Conservation (phyloP, 1,140 invertebrate species). For the Parapsyche elsis region DNA sequence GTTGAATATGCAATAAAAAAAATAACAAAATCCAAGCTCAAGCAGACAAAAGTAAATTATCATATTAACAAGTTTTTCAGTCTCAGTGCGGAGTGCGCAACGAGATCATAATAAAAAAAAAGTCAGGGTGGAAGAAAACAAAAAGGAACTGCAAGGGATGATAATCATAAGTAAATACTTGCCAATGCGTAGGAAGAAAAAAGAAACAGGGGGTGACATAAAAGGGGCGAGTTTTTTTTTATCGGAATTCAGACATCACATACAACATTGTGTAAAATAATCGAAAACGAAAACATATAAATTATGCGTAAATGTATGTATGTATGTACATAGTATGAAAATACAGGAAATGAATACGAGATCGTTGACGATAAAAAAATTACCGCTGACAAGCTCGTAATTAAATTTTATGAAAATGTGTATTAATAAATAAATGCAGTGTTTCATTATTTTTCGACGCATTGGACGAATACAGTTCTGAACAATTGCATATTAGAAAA, state of each 20-base stretch:
- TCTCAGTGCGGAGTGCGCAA: neutral
- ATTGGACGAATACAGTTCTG: no score
- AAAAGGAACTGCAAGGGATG: constrained; percentile 15
- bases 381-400: neutral
- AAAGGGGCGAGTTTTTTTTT: neutral
- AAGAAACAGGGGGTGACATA: constrained; percentile 8
- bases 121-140: constrained; percentile 3
- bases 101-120: neutral
- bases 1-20: no score
- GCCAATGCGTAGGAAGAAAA: constrained; percentile 20
- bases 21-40: no score
- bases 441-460: no score
- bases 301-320: no score
- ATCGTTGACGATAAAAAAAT: neutral
- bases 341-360: no score
- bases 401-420: neutral
- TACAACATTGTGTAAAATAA: neutral
- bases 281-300: no score
- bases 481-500: no score
- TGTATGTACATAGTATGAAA: no score
- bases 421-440: no score
- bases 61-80: neutral
- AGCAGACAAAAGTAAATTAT: neutral
- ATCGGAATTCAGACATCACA: constrained; percentile 5
- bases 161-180: constrained; percentile 37